Base-by-base conservation (phyloP, 2,797 vertebrate genomes). In the Anabas testudineus region DNA sequence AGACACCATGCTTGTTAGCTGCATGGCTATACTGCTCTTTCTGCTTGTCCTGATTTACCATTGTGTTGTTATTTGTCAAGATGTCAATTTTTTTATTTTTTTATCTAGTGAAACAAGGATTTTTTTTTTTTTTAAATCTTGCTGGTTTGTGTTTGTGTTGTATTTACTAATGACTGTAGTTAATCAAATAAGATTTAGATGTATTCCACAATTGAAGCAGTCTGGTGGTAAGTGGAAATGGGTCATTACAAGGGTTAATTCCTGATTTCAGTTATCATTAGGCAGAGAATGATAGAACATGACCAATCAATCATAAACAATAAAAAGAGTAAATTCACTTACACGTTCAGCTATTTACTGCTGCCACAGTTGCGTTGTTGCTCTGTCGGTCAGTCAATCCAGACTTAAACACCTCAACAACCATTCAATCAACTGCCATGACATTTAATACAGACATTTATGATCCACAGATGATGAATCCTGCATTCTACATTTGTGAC, bases 141-240 rank as follows among this genome's bases (percentile, higher is more conserved):
- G 19, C 43, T 39, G 26, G 15, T 19, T 62, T 62, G 47, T 63
- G 18, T 54, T n/a, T 32, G 28, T 10, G 8, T 5, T 37, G 34
- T 36, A 36, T 43, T 45, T 15, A 47, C 14, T 51, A 47, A 22
- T 57, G 47, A 54, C 32, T 28, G 3, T 0, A 12, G 42, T 37
- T 60, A 53, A 42, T 69, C 60, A 47, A 42, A 22, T 59, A 43
- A 32, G n/a, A n/a, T n/a, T n/a, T n/a, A 48, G 43, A 30, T 60
- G 57, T n/a, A 45, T 60, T 30, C 58, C 51, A 66, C 28, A 61
- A 16, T 16, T 41, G 4, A 42, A 26, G 2, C 13, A 39, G 47
- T 54, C 42, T 28, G 10, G 49, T 24, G 21, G 28, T 15, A 46
- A 32, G 30, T 41, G 52, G 28, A 63, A 72, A 76, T 67, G 41